Percentiles rank a stretch among this genome's conserved stretches.
Conservation (phyloP, 2,113 vertebrate species). For the Halichoerus grypus region DNA sequence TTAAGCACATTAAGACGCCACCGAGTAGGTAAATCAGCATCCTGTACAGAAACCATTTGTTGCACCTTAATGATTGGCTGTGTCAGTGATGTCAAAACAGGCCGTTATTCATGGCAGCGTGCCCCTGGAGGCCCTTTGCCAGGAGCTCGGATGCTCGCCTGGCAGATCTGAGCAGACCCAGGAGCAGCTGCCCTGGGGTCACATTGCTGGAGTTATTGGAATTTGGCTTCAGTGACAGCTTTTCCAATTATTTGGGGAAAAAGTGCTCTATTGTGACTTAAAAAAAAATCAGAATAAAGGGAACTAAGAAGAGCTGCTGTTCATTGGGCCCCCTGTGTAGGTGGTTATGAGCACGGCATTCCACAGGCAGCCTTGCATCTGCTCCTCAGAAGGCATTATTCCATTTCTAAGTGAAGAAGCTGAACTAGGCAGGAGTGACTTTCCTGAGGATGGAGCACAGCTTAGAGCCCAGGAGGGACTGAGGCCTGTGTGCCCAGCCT, state of each 20-base stretch:
- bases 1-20: conserved; percentile 5
- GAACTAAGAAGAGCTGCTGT: neutral
- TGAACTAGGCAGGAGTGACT: neutral
- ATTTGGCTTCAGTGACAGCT: neutral
- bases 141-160: neutral
- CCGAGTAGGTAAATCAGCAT: conserved; percentile 18
- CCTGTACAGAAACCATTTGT: neutral
- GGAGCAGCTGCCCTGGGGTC: neutral
- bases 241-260: neutral
- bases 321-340: rapidly evolving
- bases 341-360: neutral
- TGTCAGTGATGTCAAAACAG: conserved; percentile 47
- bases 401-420: neutral
- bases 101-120: neutral
- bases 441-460: neutral
- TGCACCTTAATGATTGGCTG: conserved; percentile 10
- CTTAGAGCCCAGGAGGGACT: neutral
- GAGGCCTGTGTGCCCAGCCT: neutral
- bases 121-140: neutral
- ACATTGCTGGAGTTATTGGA: neutral
- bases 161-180: neutral
- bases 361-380: neutral
- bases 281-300: neutral
- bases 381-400: rapidly evolving
- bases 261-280: neutral